phyloP scores from a whole-genome alignment of 1,140 invertebrate species.

The Drosophila seguyi region DNA sequence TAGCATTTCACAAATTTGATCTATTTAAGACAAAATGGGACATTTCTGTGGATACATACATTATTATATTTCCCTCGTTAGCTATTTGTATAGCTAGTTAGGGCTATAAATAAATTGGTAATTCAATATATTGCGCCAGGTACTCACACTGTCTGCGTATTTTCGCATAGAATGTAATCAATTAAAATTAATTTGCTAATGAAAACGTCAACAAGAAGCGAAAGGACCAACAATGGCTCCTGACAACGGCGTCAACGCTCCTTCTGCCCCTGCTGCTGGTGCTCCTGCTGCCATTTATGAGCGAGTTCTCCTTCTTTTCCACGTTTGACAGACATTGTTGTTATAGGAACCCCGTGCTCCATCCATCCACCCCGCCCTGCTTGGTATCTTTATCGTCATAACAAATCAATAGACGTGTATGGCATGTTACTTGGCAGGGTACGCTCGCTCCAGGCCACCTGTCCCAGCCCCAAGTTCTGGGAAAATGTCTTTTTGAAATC shows the following conservation, averaged over 20 bases:
- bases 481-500: slow-evolving; percentile 67
- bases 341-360: slow-evolving; percentile 36
- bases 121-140: slow-evolving; percentile 65
- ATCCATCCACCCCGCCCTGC: slow-evolving; percentile 1
- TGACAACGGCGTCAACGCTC: slow-evolving; percentile 1
- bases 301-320: slow-evolving; percentile 18
- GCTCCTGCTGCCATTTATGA: slow-evolving; percentile 51
- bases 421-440: slow-evolving; percentile 39
- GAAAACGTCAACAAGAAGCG: slow-evolving; percentile 70
- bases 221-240: slow-evolving; percentile 51
- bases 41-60: neutral
- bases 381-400: slow-evolving; percentile 53
- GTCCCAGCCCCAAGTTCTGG: neutral
- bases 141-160: slow-evolving; percentile 48
- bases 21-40: neutral
- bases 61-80: slow-evolving; percentile 6
- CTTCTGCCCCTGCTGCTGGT: slow-evolving; percentile 2
- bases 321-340: slow-evolving; percentile 64
- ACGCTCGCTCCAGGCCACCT: slow-evolving; percentile 14
- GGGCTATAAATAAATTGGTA: slow-evolving; percentile 70
- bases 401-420: slow-evolving; percentile 70
- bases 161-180: slow-evolving; percentile 75
- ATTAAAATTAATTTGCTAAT: slow-evolving; percentile 79
- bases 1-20: neutral
- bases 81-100: slow-evolving; percentile 13